A percentile compares a stretch with the other conserved stretches of the same genome.
Conservation (phyloP, 2,888 invertebrate species). For the Drosophila diplacantha region DNA sequence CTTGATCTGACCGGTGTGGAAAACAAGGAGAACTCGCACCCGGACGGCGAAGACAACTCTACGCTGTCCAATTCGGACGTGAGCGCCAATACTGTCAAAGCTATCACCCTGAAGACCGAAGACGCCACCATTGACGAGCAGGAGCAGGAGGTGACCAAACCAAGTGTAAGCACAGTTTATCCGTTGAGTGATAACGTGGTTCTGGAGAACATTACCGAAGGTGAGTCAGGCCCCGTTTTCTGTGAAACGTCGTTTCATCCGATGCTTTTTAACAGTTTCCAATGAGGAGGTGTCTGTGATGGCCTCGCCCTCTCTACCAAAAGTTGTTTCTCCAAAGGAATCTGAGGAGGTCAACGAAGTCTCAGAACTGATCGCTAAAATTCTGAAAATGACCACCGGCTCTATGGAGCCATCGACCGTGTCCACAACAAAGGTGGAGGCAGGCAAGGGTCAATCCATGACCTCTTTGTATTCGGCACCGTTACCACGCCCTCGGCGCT, state of each 20-base stretch:
- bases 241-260: neutral
- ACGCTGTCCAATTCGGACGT: slow-evolving; percentile 57
- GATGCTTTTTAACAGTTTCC: slow-evolving; percentile 46
- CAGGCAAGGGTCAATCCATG: slow-evolving; percentile 17
- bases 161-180: slow-evolving; percentile 47
- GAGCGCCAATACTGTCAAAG: slow-evolving; percentile 56
- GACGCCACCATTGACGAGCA: slow-evolving; percentile 44
- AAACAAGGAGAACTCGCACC: slow-evolving; percentile 66
- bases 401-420: slow-evolving; percentile 19
- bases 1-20: slow-evolving; percentile 15
- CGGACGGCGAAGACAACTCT: slow-evolving; percentile 46
- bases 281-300: slow-evolving; percentile 41
- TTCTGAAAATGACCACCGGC: slow-evolving; percentile 60
- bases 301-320: slow-evolving; percentile 7
- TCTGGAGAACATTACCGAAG: slow-evolving; percentile 60
- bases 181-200: slow-evolving; percentile 54
- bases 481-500: slow-evolving; percentile 50
- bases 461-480: neutral
- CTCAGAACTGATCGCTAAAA: slow-evolving; percentile 62
- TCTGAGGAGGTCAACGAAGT: slow-evolving; percentile 58
- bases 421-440: slow-evolving; percentile 2
- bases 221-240: slow-evolving; percentile 22
- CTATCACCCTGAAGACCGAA: slow-evolving; percentile 45
- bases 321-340: slow-evolving; percentile 12
- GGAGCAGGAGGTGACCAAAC: slow-evolving; percentile 27